Base-by-base conservation (phyloP, 2,888 invertebrate genomes). In the Horisme vitalbata region DNA sequence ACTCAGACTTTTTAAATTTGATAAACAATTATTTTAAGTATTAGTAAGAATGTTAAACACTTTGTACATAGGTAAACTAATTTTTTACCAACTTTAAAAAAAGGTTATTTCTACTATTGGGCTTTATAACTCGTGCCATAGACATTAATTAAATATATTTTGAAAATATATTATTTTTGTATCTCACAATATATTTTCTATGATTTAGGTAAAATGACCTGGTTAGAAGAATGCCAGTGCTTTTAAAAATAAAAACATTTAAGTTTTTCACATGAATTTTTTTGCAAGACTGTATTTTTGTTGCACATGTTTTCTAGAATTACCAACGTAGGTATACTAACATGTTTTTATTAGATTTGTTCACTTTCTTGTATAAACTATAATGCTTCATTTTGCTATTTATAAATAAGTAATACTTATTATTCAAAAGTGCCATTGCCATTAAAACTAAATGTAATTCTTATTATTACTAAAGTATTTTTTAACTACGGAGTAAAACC, bases 81-180 rank as follows among this genome's bases (percentile, higher is more conserved):
- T 65, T 59, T 70, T 63, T 54, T 63, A n/a, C n/a, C n/a, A n/a
- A n/a, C 15, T 32, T 12, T 32, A n/a, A n/a, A n/a, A n/a, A n/a
- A n/a, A n/a, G n/a, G n/a, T n/a, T 6, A 30, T 15, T 63, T 76
- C 73, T 73, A 80, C 72, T 65, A 53, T 53, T 59, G 68, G 71
- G 73, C 70, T 79, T 79, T 78, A 79, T 74, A 66, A 70, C 66
- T 79, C 70, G 87, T 87, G 87, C 86, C 87, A 87, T 87, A 83
- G 65, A 72, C 72, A 37, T 33, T 8, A 73, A 68, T 24, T 15
- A 38, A 41, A 30, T 50, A 26, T 49, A 41, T 35, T 45, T 5
- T 62, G 9, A 37, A 36, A 37, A 33, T 27, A n/a, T n/a, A n/a
- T n/a, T n/a, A 20, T 28, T 33, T 24, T 46, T 10, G 9, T 10